Base-by-base conservation (phyloP, 2,888 invertebrate species). In the Melanostoma mellinum region DNA sequence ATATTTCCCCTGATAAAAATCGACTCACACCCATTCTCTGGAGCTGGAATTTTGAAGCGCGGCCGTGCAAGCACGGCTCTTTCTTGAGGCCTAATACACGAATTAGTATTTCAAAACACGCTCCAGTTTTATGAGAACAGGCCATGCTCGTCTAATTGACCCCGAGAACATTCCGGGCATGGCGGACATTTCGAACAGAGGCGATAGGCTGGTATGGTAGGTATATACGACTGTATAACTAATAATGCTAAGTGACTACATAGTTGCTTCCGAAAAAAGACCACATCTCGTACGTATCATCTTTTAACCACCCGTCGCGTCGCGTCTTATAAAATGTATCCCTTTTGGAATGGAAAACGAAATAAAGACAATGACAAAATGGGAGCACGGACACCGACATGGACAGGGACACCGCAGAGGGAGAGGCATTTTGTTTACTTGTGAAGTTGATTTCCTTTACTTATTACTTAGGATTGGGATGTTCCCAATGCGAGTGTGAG, bases 71-170 rank as follows among this genome's bases (percentile, higher is more conserved):
- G 71, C 35, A 53, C 71, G 71, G 65, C 71, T 71, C 76, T 67
- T 81, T 76, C 50, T 50, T 9, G 20, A 8, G 50, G 63, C 48
- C 65, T 76, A 81, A 81, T 76, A 60, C 65, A 69, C 71, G 71
- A 76, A 81, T 81, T 81, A 71, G 69, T 81, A 81, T 81, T 81
- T 76, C 80, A 65, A 71, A 76, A 76, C 80, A 81, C 80, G 80
- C 71, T 81, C 71, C 71, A 65, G 46, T 69, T 80, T 81, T 81
- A 81, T 81, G 71, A 69, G 71, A 81, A 71, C 71, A 65, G 71
- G 53, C 58, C 76, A 76, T 81, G 73, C 75, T 81, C 76, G 58
- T 76, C 80, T 81, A 81, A 81, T 81, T 81, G 80, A 76, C 80
- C 60, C 71, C 52, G 60, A 20, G 20, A 76, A 80, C 69, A 69